These are phyloP conservation scores for Leptosomus discolor DNA, from an alignment of 2,113 vertebrate genomes.

Conservation along the genomic window DNA sequence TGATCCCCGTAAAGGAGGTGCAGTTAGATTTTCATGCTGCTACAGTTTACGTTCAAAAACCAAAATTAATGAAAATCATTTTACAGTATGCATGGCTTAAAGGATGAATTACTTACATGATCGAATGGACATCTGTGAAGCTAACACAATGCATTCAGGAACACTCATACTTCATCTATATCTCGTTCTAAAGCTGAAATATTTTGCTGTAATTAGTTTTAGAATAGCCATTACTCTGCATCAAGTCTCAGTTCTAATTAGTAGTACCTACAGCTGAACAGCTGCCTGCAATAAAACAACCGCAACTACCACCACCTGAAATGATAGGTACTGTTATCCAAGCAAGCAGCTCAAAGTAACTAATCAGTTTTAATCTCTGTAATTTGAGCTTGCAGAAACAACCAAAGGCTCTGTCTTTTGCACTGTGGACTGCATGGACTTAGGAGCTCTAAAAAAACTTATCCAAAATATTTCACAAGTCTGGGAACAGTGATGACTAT, in stretches of 20 bases:
- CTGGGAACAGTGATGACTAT: not conserved
- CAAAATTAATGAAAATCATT: not conserved
- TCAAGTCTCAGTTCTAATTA: not conserved
- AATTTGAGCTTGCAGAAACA: not conserved
- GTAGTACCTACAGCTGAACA: not conserved
- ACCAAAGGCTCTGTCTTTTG: not conserved
- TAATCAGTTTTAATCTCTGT: not conserved
- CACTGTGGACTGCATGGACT: not conserved
- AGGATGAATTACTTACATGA: not conserved
- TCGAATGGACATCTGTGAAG: not conserved
- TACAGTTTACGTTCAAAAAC: not conserved
- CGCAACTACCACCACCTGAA: not conserved
- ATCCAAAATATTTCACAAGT: not conserved
- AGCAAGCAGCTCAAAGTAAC: not conserved
- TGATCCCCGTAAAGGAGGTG: not conserved
- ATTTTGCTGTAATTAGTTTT: not conserved
- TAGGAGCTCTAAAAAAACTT: not conserved
- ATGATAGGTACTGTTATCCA: not conserved
- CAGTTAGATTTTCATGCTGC: not conserved
- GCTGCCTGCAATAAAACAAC: not conserved
- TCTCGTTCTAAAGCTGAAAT: not conserved
- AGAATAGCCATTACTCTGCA: not conserved
- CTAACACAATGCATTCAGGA: not conserved
- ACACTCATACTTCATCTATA: not conserved
- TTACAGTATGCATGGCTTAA: not conserved